Conservation (phyloP, 2,113 vertebrate species). For the Otolemur garnettii region DNA sequence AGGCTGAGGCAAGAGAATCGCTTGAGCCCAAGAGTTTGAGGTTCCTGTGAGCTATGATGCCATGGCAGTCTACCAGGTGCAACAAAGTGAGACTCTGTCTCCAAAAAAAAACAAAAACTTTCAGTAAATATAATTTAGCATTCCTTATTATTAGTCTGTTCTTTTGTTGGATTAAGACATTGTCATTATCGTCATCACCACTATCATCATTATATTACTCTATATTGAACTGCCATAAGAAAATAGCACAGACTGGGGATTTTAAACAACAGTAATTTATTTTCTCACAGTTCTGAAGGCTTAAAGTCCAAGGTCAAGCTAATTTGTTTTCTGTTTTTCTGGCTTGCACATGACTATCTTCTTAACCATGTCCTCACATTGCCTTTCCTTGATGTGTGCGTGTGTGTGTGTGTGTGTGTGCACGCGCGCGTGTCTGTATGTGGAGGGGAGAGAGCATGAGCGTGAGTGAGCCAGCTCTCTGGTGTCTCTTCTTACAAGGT, state of each 20-base stretch:
- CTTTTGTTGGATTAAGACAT: neutral
- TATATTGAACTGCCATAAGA: neutral
- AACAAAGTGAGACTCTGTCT: too few relatives aligned
- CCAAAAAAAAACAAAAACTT: neutral
- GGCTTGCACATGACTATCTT: neutral
- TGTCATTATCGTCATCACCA: neutral
- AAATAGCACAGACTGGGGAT: neutral
- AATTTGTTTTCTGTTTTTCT: neutral
- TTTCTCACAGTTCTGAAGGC: neutral
- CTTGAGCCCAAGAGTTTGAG: too few relatives aligned
- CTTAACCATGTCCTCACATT: neutral
- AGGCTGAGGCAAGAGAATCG: too few relatives aligned
- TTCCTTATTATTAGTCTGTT: slow-evolving; percentile 51
- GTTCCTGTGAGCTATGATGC: too few relatives aligned
- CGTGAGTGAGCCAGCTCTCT: neutral
- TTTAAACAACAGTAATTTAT: neutral
- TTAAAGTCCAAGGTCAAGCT: neutral
- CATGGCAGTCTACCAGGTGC: too few relatives aligned
- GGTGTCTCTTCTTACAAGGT: neutral
- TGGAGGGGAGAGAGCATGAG: neutral
- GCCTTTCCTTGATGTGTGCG: neutral
- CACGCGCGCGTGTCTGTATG: too few relatives aligned
- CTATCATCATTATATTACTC: neutral
- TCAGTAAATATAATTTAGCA: neutral
- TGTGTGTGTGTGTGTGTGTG: too few relatives aligned